Evolutionary conservation across 2,888 invertebrate species (phyloP).

Genomic region (Exocentrus adspersus): DNA sequence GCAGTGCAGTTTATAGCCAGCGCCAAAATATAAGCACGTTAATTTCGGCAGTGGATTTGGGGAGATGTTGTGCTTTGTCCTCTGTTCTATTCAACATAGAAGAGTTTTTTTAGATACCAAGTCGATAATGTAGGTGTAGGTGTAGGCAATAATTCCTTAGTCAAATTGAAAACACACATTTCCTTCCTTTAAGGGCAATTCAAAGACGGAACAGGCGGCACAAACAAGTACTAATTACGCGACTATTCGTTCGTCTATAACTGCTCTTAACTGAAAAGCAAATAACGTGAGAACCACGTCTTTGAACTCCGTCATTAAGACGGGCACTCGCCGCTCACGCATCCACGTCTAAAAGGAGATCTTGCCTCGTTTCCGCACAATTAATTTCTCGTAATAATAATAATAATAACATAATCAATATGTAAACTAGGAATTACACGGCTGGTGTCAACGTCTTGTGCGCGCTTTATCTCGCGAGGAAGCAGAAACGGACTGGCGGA

Average conservation of each 20-base stretch:
- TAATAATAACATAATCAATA: slow-evolving; percentile 24
- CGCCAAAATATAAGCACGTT: too few relatives aligned
- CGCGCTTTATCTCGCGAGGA: neutral
- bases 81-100: too few relatives aligned
- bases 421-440: slow-evolving; percentile 32
- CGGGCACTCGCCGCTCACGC: neutral
- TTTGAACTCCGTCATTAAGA: neutral
- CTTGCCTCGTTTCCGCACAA: slow-evolving; percentile 4
- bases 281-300: slow-evolving; percentile 2
- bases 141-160: too few relatives aligned
- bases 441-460: slow-evolving; percentile 37
- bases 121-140: too few relatives aligned
- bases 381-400: slow-evolving; percentile 20
- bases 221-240: neutral
- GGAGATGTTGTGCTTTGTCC: too few relatives aligned
- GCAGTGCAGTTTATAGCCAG: too few relatives aligned
- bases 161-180: neutral
- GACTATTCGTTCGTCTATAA: too few relatives aligned
- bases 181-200: neutral
- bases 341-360: neutral
- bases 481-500: too few relatives aligned
- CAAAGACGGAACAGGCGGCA: neutral
- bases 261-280: neutral
- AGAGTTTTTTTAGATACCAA: too few relatives aligned
- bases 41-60: too few relatives aligned